These are phyloP conservation scores for Corythornis cristatus DNA, from an alignment of 2,113 vertebrate genomes.

Conservation along the genomic window DNA sequence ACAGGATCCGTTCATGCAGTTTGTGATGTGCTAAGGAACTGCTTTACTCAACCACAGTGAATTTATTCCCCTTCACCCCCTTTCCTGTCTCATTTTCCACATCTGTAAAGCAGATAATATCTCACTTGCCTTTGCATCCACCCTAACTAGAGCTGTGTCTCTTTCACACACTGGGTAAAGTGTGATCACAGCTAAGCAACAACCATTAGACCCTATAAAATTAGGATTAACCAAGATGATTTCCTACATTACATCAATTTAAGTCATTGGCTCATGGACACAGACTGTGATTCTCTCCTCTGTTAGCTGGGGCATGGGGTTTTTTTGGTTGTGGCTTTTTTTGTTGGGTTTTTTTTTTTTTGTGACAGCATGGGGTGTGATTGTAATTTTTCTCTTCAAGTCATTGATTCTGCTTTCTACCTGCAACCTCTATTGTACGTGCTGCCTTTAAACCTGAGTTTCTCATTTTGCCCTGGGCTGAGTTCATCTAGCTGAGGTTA, in stretches of 20 bases:
- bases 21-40: neutral
- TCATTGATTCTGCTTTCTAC: neutral
- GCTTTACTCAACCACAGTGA: neutral
- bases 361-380: neutral
- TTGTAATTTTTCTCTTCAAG: conserved; percentile 27
- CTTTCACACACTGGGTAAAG: conserved; percentile 29
- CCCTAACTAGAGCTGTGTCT: neutral
- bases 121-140: neutral
- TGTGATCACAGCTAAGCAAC: conserved; percentile 55
- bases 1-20: neutral
- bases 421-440: neutral
- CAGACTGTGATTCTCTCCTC: conserved; percentile 26
- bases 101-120: conserved; percentile 16
- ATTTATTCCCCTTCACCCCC: neutral
- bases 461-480: neutral
- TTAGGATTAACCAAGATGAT: conserved; percentile 49
- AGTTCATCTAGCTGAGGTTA: neutral
- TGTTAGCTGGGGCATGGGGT: neutral
- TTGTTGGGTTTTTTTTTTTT: neutral
- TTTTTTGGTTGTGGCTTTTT: neutral
- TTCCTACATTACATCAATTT: conserved; percentile 59
- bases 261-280: conserved; percentile 28
- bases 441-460: neutral
- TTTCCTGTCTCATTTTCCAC: neutral
- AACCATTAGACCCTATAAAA: conserved; percentile 60